Conservation (phyloP, 2,797 vertebrate genomes). For the Anomalospiza imberbis region DNA sequence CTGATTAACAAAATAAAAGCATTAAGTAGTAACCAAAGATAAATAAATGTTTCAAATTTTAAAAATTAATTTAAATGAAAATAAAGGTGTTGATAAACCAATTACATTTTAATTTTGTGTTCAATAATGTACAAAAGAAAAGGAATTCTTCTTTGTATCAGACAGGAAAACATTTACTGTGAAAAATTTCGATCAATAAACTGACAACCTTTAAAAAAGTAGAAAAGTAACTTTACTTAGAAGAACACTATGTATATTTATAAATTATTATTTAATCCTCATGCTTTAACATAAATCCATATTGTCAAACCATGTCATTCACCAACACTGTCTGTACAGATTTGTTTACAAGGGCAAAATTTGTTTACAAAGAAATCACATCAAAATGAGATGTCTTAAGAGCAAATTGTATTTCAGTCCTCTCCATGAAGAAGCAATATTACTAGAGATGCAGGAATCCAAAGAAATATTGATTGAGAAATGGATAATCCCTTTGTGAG, state of each 20-base stretch:
- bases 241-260: not conserved
- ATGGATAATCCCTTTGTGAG: not conserved
- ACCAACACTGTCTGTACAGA: not conserved
- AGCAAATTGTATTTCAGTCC: not conserved
- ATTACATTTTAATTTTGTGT: not conserved
- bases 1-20: not conserved
- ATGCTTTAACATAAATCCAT: not conserved
- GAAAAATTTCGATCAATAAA: not conserved
- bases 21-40: not conserved
- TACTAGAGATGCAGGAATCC: not conserved
- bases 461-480: not conserved
- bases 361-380: not conserved
- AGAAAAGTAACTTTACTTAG: not conserved
- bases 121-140: not conserved
- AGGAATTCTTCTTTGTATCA: not conserved
- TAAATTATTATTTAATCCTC: not conserved
- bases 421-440: not conserved
- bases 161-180: not conserved
- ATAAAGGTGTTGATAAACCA: not conserved
- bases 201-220: not conserved
- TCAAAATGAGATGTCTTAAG: not conserved
- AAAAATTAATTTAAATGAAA: not conserved
- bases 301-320: not conserved
- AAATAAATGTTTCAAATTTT: not conserved
- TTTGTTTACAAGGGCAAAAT: not conserved